These are phyloP conservation scores for Troglohyphantes excavatus DNA, from an alignment of 2,888 invertebrate genomes.

Conservation along the genomic window DNA sequence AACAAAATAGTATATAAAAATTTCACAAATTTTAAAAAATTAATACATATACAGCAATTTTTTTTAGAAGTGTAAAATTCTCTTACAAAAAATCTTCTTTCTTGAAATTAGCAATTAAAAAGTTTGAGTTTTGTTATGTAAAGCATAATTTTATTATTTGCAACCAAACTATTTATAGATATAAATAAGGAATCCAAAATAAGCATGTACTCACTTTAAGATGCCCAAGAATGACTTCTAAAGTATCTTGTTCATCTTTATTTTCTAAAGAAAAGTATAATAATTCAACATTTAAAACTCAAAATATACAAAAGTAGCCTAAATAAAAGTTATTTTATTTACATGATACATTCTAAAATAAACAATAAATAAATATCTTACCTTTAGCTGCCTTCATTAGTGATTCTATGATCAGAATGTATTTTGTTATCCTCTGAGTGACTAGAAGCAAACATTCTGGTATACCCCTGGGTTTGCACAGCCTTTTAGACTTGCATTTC, in stretches of 20 bases:
- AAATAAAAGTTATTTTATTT: too few relatives aligned
- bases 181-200: neutral
- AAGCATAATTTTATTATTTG: neutral
- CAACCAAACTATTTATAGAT: neutral
- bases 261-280: slow-evolving; percentile 84
- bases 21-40: too few relatives aligned
- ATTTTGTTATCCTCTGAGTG: slow-evolving; percentile 96
- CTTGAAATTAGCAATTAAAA: too few relatives aligned
- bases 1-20: too few relatives aligned
- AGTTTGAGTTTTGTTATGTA: too few relatives aligned
- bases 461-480: slow-evolving; percentile 96
- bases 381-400: slow-evolving; percentile 92
- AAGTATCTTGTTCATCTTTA: slow-evolving; percentile 89
- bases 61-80: too few relatives aligned
- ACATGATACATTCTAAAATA: neutral
- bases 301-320: neutral
- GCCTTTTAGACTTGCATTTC: slow-evolving; percentile 92
- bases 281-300: neutral
- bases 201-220: slow-evolving; percentile 86
- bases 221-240: slow-evolving; percentile 90
- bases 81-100: too few relatives aligned
- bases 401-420: slow-evolving; percentile 95
- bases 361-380: slow-evolving; percentile 74
- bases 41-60: too few relatives aligned
- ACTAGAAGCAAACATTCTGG: slow-evolving; percentile 97